phyloP scores from a whole-genome alignment of 2,113 vertebrate genomes.

The Acrocephalus arundinaceus region DNA sequence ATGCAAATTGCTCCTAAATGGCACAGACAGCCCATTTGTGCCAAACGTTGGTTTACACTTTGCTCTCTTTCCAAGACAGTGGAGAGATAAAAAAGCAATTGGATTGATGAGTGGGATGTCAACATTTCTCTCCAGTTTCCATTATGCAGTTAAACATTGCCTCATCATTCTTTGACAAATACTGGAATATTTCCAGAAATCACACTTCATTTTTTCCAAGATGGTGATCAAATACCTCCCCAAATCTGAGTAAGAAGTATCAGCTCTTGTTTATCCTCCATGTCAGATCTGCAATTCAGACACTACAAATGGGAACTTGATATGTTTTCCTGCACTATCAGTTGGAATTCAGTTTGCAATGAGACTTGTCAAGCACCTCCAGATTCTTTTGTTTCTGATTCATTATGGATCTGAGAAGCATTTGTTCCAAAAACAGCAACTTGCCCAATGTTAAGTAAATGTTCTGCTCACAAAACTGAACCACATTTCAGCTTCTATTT shows the following conservation, averaged over 20 bases:
- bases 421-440: constrained; percentile 33
- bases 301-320: constrained; percentile 30
- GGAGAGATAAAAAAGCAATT: constrained; percentile 69
- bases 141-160: constrained; percentile 66
- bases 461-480: not conserved
- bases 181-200: constrained; percentile 59
- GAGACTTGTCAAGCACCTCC: not conserved
- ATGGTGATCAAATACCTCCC: constrained; percentile 38
- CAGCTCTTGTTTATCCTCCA: constrained; percentile 25
- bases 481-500: not conserved
- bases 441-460: not conserved
- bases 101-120: constrained; percentile 58
- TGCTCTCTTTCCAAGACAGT: constrained; percentile 64
- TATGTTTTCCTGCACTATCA: not conserved
- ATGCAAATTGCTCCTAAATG: constrained; percentile 57
- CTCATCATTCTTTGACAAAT: constrained; percentile 50
- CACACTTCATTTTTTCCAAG: constrained; percentile 67
- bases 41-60: constrained; percentile 69
- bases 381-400: not conserved
- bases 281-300: constrained; percentile 50
- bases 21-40: constrained; percentile 64
- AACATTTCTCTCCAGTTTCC: constrained; percentile 55
- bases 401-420: not conserved
- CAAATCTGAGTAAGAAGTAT: constrained; percentile 11
- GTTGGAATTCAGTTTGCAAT: not conserved